Conservation (phyloP, 2,888 invertebrate species). For the Drosophila setosimentum region DNA sequence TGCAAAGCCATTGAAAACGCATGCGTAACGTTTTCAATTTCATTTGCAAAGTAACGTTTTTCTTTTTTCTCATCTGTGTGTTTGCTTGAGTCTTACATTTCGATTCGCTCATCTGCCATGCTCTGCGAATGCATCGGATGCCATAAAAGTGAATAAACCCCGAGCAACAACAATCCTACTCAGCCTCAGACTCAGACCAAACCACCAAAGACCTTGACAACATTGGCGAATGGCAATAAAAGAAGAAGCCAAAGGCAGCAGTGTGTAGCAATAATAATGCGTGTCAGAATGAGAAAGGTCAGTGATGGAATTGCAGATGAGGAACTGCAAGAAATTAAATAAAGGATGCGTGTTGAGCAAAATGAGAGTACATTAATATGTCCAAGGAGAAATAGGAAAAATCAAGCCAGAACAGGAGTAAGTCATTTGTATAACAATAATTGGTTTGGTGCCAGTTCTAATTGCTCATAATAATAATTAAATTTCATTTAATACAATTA, state of each 20-base stretch:
- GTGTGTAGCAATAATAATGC: neutral
- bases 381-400: neutral
- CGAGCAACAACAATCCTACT: neutral
- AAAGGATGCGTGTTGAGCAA: neutral
- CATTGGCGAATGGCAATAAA: slow-evolving; percentile 10
- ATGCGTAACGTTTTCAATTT: slow-evolving; percentile 80
- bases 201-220: slow-evolving; percentile 65
- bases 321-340: neutral
- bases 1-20: slow-evolving; percentile 57
- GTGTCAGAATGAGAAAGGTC: slow-evolving; percentile 27
- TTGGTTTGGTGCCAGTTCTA: neutral
- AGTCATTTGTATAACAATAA: neutral
- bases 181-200: slow-evolving; percentile 19
- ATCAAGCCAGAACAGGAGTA: neutral
- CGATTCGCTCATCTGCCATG: slow-evolving; percentile 20
- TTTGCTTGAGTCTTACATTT: slow-evolving; percentile 20
- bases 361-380: neutral
- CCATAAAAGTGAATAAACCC: slow-evolving; percentile 64
- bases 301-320: slow-evolving; percentile 16
- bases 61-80: neutral
- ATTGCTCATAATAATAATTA: neutral
- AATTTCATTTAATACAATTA: neutral
- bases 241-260: slow-evolving; percentile 1
- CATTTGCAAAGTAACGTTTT: slow-evolving; percentile 49
- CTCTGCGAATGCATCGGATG: slow-evolving; percentile 30